Conservation (phyloP, 2,113 vertebrate species). For the Halcyon senegalensis region DNA sequence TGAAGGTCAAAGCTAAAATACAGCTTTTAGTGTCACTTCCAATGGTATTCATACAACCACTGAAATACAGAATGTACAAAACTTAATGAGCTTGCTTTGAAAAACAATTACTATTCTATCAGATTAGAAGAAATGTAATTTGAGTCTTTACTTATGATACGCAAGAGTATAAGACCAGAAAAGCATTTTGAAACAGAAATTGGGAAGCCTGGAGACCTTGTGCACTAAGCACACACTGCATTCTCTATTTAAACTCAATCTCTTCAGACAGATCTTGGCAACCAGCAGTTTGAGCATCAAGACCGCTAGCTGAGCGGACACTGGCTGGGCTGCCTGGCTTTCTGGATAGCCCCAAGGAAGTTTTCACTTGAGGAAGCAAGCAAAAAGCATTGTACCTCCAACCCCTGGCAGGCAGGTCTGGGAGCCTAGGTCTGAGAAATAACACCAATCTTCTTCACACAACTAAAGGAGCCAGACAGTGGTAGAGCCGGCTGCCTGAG, state of each 20-base stretch:
- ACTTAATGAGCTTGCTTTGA: not conserved
- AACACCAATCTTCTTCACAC: not conserved
- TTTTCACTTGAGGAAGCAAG: not conserved
- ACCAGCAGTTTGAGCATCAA: not conserved
- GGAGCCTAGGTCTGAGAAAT: not conserved
- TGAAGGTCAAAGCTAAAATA: not conserved
- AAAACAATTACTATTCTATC: not conserved
- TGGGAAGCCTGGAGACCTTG: not conserved
- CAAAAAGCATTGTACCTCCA: not conserved
- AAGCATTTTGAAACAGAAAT: not conserved
- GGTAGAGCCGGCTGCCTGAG: not conserved
- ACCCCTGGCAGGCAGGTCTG: not conserved
- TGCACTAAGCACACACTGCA: rapidly evolving
- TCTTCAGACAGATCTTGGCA: not conserved
- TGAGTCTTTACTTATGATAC: not conserved
- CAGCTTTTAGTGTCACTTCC: not conserved
- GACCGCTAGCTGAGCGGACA: not conserved
- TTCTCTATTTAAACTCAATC: not conserved
- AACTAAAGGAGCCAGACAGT: rapidly evolving
- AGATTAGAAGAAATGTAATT: not conserved
- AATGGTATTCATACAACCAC: not conserved
- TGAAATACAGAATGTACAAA: not conserved
- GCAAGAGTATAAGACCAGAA: not conserved
- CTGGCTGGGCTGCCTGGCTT: not conserved
- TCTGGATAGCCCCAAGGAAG: not conserved